phyloP scores from a whole-genome alignment of 2,113 vertebrate genomes.

The Nycticryphes semicollaris region DNA sequence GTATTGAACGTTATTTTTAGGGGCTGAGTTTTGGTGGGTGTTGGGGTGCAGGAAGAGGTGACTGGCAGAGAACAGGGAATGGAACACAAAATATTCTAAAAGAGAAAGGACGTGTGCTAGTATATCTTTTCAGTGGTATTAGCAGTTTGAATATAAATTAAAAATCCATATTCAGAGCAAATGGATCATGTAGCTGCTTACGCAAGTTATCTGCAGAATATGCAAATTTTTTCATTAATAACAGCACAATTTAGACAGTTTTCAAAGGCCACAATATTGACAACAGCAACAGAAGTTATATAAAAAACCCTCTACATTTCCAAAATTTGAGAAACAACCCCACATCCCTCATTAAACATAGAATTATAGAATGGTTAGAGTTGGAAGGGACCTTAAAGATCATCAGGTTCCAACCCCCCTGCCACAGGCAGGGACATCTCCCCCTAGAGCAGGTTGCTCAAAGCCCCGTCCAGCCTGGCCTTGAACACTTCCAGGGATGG shows the following conservation, averaged over 20 bases:
- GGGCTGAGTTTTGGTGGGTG: neutral
- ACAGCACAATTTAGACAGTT: neutral
- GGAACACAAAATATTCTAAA: neutral
- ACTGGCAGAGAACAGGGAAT: neutral
- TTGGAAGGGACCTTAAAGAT: too few relatives aligned
- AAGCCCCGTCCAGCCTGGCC: too few relatives aligned
- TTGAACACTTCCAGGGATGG: too few relatives aligned
- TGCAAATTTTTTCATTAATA: neutral
- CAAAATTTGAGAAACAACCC: neutral
- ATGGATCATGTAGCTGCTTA: accelerated
- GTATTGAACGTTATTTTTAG: neutral
- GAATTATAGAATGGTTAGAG: too few relatives aligned
- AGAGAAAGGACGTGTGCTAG: neutral
- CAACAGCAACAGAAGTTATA: neutral
- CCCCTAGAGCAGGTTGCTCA: too few relatives aligned
- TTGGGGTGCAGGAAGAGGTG: neutral
- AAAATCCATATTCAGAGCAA: neutral
- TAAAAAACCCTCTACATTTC: neutral
- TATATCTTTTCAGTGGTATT: neutral
- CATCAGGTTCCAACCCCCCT: too few relatives aligned
- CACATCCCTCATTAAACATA: neutral
- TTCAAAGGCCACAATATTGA: neutral
- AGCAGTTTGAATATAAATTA: neutral
- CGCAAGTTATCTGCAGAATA: neutral
- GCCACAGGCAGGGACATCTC: too few relatives aligned